phyloP scores from a whole-genome alignment of 2,113 vertebrate genomes.

The Aptenodytes forsteri region DNA sequence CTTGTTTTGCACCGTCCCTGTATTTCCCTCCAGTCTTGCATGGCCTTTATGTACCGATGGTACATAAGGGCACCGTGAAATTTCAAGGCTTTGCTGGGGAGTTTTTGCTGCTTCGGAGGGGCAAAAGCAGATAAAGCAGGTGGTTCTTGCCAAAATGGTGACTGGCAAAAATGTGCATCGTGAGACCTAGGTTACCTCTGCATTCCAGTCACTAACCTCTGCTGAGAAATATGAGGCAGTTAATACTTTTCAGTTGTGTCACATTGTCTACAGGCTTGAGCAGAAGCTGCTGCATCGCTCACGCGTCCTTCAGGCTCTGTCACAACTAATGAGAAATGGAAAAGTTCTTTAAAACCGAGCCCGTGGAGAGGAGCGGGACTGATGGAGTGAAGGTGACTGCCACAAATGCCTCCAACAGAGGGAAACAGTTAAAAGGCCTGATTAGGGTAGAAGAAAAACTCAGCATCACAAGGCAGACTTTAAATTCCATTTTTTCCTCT shows the following conservation, averaged over 20 bases:
- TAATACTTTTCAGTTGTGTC: background rate
- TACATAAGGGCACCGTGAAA: background rate
- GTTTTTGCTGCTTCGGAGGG: background rate
- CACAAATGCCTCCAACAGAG: accelerated
- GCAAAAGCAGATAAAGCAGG: background rate
- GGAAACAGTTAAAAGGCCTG: background rate
- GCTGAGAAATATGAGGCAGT: background rate
- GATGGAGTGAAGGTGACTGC: background rate
- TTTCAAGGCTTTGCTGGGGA: background rate
- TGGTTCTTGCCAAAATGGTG: background rate
- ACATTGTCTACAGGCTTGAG: background rate
- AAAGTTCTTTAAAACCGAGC: background rate
- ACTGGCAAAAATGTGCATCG: background rate
- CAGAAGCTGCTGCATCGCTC: background rate
- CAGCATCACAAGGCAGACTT: background rate
- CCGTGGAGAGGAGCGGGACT: background rate
- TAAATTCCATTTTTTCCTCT: background rate
- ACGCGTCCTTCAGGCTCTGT: background rate
- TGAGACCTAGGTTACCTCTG: background rate
- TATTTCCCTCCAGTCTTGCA: background rate
- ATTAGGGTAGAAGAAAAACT: background rate
- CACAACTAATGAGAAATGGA: background rate
- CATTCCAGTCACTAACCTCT: background rate
- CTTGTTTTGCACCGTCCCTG: background rate
- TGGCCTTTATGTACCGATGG: background rate